phyloP scores from a whole-genome alignment of 1,140 invertebrate species.

The Cylas formicarius region DNA sequence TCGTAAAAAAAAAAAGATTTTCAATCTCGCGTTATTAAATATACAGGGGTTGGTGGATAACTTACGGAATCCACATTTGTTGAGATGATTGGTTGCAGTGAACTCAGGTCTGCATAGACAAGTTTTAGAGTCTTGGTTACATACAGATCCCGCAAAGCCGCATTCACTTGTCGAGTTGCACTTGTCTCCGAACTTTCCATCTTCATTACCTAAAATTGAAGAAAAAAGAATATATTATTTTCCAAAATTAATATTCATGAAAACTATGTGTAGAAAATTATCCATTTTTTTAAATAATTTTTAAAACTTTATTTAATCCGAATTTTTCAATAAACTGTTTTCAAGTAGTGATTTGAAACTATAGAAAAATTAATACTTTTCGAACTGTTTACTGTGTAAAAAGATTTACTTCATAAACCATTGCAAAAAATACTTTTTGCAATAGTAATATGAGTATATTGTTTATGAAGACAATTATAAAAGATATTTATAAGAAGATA shows the following conservation, averaged over 20 bases:
- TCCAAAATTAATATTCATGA: neutral
- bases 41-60: constrained; percentile 20
- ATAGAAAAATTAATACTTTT: neutral
- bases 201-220: constrained; percentile 35
- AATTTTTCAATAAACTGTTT: neutral
- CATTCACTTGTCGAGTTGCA: constrained; percentile 63
- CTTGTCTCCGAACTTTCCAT: constrained; percentile 59
- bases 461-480: too few relatives aligned
- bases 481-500: too few relatives aligned
- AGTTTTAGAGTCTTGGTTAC: constrained; percentile 56
- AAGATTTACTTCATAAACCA: too few relatives aligned
- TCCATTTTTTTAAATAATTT: constrained; percentile 1
- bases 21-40: neutral
- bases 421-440: too few relatives aligned
- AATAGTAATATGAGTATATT: too few relatives aligned
- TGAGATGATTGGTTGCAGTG: constrained; percentile 68
- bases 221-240: neutral
- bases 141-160: constrained; percentile 63
- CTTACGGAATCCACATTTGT: constrained; percentile 77
- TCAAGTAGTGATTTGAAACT: neutral
- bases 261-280: neutral
- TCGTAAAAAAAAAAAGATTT: neutral
- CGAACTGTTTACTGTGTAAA: neutral
- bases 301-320: neutral
- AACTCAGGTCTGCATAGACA: constrained; percentile 66